A percentile compares a stretch with the other conserved stretches of the same genome.
Conservation (phyloP, 1,140 invertebrate genomes). For the roundworm (Caenorhabditis elegans) region WBcel235 BX284605.5:16012501-16013000, state of each 20-base stretch:
- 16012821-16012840: neutral
- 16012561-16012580: no score
- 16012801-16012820: neutral
- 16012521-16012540: no score
- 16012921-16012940: neutral
- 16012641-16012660: no score
- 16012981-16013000: neutral
- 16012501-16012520: no score
- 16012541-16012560: no score
- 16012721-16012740: neutral
- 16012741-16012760: neutral
- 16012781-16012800: neutral
- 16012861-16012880: neutral
- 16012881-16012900: neutral
- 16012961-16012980: neutral
- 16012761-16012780: neutral
- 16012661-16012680: no score
- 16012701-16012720: neutral
- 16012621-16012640: no score
- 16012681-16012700: no score
- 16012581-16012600: no score
- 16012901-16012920: neutral
- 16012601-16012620: no score
- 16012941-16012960: neutral
- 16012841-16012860: neutral